Evolutionary conservation across 2,888 invertebrate genomes (phyloP), one percentile per base, ranked within the genome.

Genomic region (Parochlus steinenii): DNA sequence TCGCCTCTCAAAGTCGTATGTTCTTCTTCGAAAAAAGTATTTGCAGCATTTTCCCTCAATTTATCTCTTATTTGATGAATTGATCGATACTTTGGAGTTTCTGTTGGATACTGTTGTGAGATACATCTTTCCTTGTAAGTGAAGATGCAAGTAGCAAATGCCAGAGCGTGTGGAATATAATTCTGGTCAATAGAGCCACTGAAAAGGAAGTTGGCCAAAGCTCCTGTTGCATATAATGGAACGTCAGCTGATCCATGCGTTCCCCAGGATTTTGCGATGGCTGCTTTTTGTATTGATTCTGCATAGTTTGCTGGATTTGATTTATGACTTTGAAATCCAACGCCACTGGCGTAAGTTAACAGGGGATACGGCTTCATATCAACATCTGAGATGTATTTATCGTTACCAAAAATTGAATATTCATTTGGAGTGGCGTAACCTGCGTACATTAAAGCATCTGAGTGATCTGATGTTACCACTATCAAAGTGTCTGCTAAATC

Each of bases 111-210:
- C n/a, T n/a, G n/a, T 27, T 27, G 12, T 26, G n/a, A n/a, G n/a
- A n/a, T n/a, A n/a, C n/a, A n/a, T n/a, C n/a, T n/a, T n/a, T n/a
- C n/a, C n/a, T n/a, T n/a, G 20, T 28, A 27, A n/a, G 27, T 7
- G 11, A 34, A 27, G 4, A 34, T 7, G 15, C 34, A 34, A 27
- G 28, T 34, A 6, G 34, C 34, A 15, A 24, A 34, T 3, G 28
- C 34, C 3, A 34, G 20, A 16, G 28, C 34, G 22, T 34, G 34
- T 4, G 34, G 28, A 6, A 34, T 4, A 22, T 28, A 34, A 14
- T 27, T 34, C 22, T 34, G 34, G 23, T 34, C 34, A 16, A 34
- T n/a, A 6, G 34, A 12, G 5, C 34, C 34, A 20, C 34, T 28
- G 22, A 34, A 34, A 7, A 34, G 10, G 5, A 27, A 10, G 7